Base-by-base conservation (phyloP, 2,888 invertebrate genomes). In the Acanthosepion esculentum region DNA sequence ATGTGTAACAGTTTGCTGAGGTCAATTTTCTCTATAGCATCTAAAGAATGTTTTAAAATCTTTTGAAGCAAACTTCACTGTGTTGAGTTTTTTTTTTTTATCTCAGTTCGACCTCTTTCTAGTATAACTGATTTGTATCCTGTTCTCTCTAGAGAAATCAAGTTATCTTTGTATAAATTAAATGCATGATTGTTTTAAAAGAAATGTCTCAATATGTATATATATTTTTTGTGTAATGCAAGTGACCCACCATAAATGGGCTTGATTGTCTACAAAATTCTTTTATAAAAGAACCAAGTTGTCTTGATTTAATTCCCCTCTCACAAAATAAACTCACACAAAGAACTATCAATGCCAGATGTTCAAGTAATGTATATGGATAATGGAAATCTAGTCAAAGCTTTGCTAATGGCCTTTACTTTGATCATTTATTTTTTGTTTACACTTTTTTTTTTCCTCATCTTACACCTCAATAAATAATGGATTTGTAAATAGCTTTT, bases 401-500 rank as follows among this genome's bases (percentile, higher is more conserved):
- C n/a, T 78, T 78, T 78, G 78, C 78, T 78, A 78, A 78, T 78
- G 78, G 78, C 78, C 78, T 78, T 78, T 78, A 78, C 78, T n/a
- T 78, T 78, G 10, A 78, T 78, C 78, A 78, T 78, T 78, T 78
- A 18, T 78, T n/a, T 78, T 78, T 78, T 78, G 78, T 78, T 78
- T 78, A n/a, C 78, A 78, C 78, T 78, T 78, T 78, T 41, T 78
- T 78, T 78, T 41, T 78, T 78, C 78, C 78, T 78, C 78, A 78
- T 78, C 78, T 78, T 78, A 78, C 78, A 78, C 78, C 33, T 78
- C n/a, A 78, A 78, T 78, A 78, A 78, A 78, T 23, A 78, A 78
- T 78, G 78, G 78, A 78, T 78, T 78, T 78, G 78, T 78, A 78
- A 78, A 78, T 78, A 78, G 78, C 78, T 78, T 78, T 78, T 78